Evolutionary conservation across 2,888 invertebrate species (phyloP).

Genomic region (Salpingus planirostris): DNA sequence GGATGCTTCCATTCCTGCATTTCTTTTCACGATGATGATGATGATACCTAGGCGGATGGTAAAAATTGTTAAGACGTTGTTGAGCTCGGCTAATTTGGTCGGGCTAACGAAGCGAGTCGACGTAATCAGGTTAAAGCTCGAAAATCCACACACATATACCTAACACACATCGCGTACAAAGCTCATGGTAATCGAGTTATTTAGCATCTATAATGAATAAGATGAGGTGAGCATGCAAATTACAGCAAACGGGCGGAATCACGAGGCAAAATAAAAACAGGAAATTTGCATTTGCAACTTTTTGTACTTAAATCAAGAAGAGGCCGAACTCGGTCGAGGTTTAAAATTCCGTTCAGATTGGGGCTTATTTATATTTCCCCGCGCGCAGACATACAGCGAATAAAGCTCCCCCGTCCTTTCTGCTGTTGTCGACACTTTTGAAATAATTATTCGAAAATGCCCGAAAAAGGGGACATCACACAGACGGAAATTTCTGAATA

Average conservation of each 20-base stretch:
- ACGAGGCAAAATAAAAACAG: conserved; percentile 1
- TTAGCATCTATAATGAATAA: conserved; percentile 21
- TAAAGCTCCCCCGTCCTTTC: no score
- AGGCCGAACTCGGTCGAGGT: no score
- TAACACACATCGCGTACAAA: conserved; percentile 5
- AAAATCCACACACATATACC: conserved; percentile 10
- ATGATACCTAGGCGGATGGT: no score
- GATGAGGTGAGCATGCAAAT: conserved; percentile 19
- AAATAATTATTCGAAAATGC: no score
- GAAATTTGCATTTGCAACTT: conserved; percentile 5
- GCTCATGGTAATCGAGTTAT: conserved; percentile 15
- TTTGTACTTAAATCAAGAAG: conserved; percentile 9
- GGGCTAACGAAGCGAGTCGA: conserved; percentile 10
- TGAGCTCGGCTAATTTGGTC: conserved; percentile 5
- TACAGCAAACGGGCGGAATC: conserved; percentile 8
- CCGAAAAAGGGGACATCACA: no score
- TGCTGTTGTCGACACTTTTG: no score
- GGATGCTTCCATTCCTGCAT: no score
- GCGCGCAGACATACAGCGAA: no score
- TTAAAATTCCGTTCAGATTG: conserved; percentile 6
- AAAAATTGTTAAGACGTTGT: conserved; percentile 6
- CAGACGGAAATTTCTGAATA: no score
- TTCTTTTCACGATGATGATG: no score
- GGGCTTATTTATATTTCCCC: no score
- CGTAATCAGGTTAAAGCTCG: conserved; percentile 10